A percentile compares a stretch with the other conserved stretches of the same genome.
Evolutionary conservation across 64 coral and sea anemone species (phyloP).

Genomic region (Montipora sp.): DNA sequence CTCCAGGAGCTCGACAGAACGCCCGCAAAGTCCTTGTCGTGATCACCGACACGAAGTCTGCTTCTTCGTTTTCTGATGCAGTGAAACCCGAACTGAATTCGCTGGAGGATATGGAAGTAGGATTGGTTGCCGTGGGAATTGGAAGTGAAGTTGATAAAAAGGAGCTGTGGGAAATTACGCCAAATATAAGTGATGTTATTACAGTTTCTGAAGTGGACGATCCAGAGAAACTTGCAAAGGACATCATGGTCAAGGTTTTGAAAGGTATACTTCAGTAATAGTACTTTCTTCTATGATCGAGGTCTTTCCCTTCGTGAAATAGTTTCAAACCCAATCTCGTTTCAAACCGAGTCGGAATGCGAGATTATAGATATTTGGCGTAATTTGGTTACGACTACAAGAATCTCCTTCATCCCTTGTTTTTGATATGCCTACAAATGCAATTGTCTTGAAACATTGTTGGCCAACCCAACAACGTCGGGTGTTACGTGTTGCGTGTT

Average conservation of each 20-base stretch:
- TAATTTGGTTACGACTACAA: too few relatives aligned
- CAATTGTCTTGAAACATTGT: too few relatives aligned
- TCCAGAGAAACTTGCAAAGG: constrained; percentile 38
- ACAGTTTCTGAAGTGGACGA: constrained; percentile 25
- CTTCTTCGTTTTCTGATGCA: constrained; percentile 3
- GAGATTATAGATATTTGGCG: too few relatives aligned
- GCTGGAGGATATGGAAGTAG: constrained; percentile 59
- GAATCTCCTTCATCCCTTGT: too few relatives aligned
- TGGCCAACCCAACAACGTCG: too few relatives aligned
- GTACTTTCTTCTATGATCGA: not conserved
- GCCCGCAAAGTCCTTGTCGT: constrained; percentile 70
- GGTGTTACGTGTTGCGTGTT: too few relatives aligned
- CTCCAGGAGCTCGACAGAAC: not conserved
- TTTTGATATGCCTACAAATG: too few relatives aligned
- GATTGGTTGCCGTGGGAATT: constrained; percentile 63
- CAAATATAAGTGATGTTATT: constrained; percentile 50
- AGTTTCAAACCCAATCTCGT: not conserved
- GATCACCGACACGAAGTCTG: constrained; percentile 66
- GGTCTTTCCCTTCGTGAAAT: not conserved
- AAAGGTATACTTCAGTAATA: not conserved
- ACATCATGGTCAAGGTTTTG: constrained; percentile 53
- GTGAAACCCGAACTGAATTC: constrained; percentile 28
- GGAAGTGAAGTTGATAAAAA: constrained; percentile 48
- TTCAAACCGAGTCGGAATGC: too few relatives aligned
- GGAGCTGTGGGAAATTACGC: constrained; percentile 49